Percentiles rank a stretch among this genome's conserved stretches.
phyloP scores from a whole-genome alignment of 2,797 vertebrate genomes.

The Corythornis leucogaster region DNA sequence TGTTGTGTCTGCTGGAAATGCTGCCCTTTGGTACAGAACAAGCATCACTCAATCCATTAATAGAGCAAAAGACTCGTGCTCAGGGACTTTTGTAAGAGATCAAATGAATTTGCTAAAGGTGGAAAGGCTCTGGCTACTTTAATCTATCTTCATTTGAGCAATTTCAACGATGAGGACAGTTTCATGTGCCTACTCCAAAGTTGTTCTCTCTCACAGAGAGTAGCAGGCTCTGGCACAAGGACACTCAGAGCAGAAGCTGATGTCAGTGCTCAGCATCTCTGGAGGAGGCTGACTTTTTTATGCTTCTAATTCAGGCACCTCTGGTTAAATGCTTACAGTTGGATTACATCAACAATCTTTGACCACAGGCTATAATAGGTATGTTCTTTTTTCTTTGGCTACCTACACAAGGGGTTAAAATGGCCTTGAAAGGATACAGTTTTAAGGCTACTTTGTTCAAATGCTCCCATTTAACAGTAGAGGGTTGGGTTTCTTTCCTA shows the following conservation, averaged over 20 bases:
- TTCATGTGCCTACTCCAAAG: neutral
- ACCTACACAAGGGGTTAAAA: neutral
- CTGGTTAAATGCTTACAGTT: neutral
- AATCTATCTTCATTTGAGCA: neutral
- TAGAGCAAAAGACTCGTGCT: slow-evolving; percentile 15
- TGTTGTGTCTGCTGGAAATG: neutral
- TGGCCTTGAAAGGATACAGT: neutral
- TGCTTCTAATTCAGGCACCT: neutral
- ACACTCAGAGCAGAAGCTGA: neutral
- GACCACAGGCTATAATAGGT: neutral
- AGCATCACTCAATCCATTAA: neutral
- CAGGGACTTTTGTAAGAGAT: neutral
- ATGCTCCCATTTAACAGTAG: neutral
- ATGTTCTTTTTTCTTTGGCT: neutral
- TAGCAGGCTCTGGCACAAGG: neutral
- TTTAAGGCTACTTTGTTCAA: neutral
- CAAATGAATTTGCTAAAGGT: slow-evolving; percentile 46
- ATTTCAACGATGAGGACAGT: neutral
- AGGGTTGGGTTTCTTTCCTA: neutral
- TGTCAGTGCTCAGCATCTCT: rapidly evolving
- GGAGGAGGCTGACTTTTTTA: neutral
- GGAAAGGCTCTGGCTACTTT: slow-evolving; percentile 32
- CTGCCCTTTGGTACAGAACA: neutral
- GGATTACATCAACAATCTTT: neutral
- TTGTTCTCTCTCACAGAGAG: rapidly evolving